Percentiles rank a stretch among this genome's conserved stretches.
Conservation (phyloP, 1,140 invertebrate genomes). For the Monochamus saltuarius region DNA sequence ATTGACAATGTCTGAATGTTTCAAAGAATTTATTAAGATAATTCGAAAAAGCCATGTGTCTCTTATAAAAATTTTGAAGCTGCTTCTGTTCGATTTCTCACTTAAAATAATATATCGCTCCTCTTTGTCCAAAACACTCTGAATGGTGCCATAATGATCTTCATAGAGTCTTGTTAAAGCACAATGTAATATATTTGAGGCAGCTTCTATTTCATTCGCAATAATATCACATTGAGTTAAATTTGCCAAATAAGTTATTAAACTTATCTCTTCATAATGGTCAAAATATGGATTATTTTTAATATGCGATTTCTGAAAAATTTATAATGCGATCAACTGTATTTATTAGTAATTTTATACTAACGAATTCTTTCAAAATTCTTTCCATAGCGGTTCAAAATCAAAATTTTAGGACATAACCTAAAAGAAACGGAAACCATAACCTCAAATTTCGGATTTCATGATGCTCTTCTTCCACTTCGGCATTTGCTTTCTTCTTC, state of each 20-base stretch:
- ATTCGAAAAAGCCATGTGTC: slow-evolving; percentile 13
- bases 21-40: slow-evolving; percentile 9
- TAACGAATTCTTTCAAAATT: not conserved
- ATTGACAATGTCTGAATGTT: not conserved
- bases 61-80: slow-evolving; percentile 2
- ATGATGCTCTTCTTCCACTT: too few species aligned
- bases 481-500: too few species aligned
- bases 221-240: not conserved
- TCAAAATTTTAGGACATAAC: too few species aligned
- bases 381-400: not conserved
- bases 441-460: too few species aligned
- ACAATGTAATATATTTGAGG: slow-evolving; percentile 2
- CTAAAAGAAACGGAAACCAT: not conserved
- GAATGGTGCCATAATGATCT: not conserved
- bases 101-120: not conserved
- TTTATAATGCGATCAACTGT: too few species aligned
- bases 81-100: not conserved
- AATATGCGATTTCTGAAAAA: too few species aligned
- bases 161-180: not conserved
- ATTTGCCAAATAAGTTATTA: slow-evolving; percentile 11
- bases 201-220: slow-evolving; percentile 10
- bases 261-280: slow-evolving; percentile 5
- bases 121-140: not conserved
- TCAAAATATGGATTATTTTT: too few species aligned
- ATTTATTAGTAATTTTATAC: too few species aligned